Percentiles rank a stretch among this genome's conserved stretches.
phyloP scores from a whole-genome alignment of 23 tunicate species.

The Corella eumyota region DNA sequence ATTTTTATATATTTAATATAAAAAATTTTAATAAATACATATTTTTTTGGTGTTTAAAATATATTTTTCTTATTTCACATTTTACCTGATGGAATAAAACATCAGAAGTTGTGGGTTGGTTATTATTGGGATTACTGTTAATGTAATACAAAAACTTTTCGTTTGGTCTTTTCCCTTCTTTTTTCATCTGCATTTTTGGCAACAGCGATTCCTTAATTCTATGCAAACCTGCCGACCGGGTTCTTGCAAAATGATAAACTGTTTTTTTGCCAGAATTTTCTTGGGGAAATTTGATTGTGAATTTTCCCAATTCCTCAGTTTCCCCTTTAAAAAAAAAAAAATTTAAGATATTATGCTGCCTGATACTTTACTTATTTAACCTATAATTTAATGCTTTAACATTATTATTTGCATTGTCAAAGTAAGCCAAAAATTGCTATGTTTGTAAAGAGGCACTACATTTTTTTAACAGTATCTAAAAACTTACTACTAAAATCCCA shows the following conservation, averaged over 20 bases:
- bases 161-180: slow-evolving; percentile 10
- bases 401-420: no score
- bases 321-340: slow-evolving; percentile 24
- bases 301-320: slow-evolving; percentile 72
- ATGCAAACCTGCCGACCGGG: slow-evolving; percentile 70
- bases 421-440: no score
- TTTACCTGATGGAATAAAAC: slow-evolving; percentile 79
- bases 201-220: slow-evolving; percentile 59
- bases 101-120: slow-evolving; percentile 40
- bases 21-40: no score
- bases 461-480: no score
- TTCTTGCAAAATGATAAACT: slow-evolving; percentile 32
- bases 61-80: no score
- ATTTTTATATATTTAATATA: no score
- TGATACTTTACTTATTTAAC: no score
- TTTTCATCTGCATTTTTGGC: slow-evolving; percentile 31
- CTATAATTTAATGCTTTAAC: no score
- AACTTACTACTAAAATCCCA: no score
- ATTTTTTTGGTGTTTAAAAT: no score
- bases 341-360: no score
- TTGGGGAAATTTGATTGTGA: slow-evolving; percentile 51
- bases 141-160: slow-evolving; percentile 41
- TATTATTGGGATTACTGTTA: slow-evolving; percentile 5
- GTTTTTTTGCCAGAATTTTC: slow-evolving; percentile 23
- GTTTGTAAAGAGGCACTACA: no score